Percentiles rank a stretch among this genome's conserved stretches.
Evolutionary conservation across 2,888 invertebrate species (phyloP).

Genomic region (Chalcosyrphus nemorum): DNA sequence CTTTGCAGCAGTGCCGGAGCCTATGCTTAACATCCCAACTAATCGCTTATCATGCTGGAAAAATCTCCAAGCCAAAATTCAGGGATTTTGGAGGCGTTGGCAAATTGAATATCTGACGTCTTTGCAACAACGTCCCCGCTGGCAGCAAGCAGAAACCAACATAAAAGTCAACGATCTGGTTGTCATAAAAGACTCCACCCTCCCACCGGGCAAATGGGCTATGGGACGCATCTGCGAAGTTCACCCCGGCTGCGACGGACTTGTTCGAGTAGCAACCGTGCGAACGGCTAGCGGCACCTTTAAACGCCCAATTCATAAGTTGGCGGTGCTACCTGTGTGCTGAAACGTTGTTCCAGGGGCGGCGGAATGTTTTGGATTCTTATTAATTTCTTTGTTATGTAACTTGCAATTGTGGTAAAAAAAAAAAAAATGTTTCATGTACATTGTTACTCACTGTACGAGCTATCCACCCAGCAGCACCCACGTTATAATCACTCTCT

Average conservation of each 20-base stretch:
- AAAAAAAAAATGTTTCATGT: too few relatives aligned
- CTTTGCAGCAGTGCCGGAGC: background rate
- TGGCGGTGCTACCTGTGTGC: background rate
- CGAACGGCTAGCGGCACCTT: slow-evolving; percentile 10
- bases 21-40: background rate
- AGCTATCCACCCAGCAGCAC: too few relatives aligned
- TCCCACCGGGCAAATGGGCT: slow-evolving; percentile 42
- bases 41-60: slow-evolving; percentile 30
- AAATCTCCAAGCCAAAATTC: slow-evolving; percentile 24
- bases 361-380: background rate
- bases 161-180: slow-evolving; percentile 28
- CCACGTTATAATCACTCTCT: too few relatives aligned
- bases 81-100: slow-evolving; percentile 39
- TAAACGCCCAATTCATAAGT: slow-evolving; percentile 11
- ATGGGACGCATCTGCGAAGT: slow-evolving; percentile 1
- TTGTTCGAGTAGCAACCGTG: slow-evolving; percentile 17
- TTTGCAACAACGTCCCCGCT: slow-evolving; percentile 36
- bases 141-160: slow-evolving; percentile 9
- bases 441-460: too few relatives aligned
- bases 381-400: too few relatives aligned
- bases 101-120: slow-evolving; percentile 33
- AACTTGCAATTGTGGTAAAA: too few relatives aligned
- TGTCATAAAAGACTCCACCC: slow-evolving; percentile 23
- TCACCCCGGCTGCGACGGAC: slow-evolving; percentile 21
- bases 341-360: slow-evolving; percentile 5